phyloP scores from a whole-genome alignment of 2,888 invertebrate genomes.

The Alloplasta piceator region DNA sequence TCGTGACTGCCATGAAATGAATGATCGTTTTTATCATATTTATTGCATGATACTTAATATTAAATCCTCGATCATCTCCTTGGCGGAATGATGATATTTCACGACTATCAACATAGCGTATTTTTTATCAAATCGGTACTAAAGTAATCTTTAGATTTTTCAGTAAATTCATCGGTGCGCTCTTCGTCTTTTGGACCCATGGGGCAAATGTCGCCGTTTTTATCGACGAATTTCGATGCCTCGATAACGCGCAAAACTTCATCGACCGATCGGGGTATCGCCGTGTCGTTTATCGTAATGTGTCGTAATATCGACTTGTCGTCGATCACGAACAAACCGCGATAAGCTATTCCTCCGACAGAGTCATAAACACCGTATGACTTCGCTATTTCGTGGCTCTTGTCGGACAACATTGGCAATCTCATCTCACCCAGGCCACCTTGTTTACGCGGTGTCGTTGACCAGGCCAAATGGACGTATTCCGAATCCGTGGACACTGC shows the following conservation, averaged over 20 bases:
- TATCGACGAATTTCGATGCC: conserved; percentile 97
- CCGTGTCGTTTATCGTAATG: conserved; percentile 96
- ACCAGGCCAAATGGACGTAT: conserved; percentile 73
- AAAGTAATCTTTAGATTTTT: conserved; percentile 56
- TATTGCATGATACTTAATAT: no score
- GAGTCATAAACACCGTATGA: conserved; percentile 95
- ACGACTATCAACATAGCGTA: background rate
- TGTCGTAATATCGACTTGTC: conserved; percentile 92
- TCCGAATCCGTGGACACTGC: conserved; percentile 75
- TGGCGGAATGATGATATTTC: conserved; percentile 46
- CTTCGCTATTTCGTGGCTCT: conserved; percentile 91
- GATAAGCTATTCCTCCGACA: conserved; percentile 93
- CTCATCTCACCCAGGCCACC: conserved; percentile 96
- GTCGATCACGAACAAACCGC: conserved; percentile 97
- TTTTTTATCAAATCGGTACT: conserved; percentile 29
- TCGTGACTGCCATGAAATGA: no score
- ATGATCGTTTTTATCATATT: no score
- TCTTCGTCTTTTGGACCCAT: conserved; percentile 52
- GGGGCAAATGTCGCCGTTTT: conserved; percentile 88
- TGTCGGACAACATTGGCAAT: conserved; percentile 96
- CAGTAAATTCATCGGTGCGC: background rate
- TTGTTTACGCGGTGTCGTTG: conserved; percentile 75
- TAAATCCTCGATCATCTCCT: no score
- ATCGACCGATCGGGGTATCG: conserved; percentile 95
- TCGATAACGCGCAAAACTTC: conserved; percentile 96